A percentile compares a stretch with the other conserved stretches of the same genome.
Evolutionary conservation across 2,113 vertebrate genomes (phyloP).

Genomic region (Corvus moneduloides): DNA sequence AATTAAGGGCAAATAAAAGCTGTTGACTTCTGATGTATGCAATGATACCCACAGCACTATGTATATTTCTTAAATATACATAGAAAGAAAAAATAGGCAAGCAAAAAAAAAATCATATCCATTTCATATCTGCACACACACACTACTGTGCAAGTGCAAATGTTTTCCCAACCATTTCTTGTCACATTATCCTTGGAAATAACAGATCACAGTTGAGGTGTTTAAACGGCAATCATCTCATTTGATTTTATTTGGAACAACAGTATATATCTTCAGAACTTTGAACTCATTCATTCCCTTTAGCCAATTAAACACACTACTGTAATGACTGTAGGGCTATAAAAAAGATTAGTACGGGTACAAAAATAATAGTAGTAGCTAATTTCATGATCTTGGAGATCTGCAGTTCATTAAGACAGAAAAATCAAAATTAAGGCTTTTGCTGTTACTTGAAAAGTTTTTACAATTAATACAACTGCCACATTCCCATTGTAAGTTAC

Average conservation of each 20-base stretch:
- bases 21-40: conserved; percentile 57
- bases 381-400: neutral
- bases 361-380: neutral
- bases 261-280: conserved; percentile 30
- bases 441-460: neutral
- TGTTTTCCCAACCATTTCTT: conserved; percentile 40
- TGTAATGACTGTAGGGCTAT: neutral
- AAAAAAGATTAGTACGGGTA: neutral
- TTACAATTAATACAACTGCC: neutral
- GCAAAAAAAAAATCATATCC: neutral
- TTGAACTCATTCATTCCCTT: neutral
- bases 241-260: conserved; percentile 47
- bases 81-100: conserved; percentile 49
- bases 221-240: neutral
- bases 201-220: neutral
- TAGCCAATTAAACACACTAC: neutral
- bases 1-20: conserved; percentile 55
- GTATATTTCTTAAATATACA: conserved; percentile 73
- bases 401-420: neutral
- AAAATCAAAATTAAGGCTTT: neutral
- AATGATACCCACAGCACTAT: conserved; percentile 62
- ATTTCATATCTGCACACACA: conserved; percentile 10
- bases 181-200: neutral
- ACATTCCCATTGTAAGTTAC: neutral
- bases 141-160: conserved; percentile 34